A percentile compares a stretch with the other conserved stretches of the same genome.
phyloP scores from a whole-genome alignment of 1,140 invertebrate genomes.

The Papilio dardanus region DNA sequence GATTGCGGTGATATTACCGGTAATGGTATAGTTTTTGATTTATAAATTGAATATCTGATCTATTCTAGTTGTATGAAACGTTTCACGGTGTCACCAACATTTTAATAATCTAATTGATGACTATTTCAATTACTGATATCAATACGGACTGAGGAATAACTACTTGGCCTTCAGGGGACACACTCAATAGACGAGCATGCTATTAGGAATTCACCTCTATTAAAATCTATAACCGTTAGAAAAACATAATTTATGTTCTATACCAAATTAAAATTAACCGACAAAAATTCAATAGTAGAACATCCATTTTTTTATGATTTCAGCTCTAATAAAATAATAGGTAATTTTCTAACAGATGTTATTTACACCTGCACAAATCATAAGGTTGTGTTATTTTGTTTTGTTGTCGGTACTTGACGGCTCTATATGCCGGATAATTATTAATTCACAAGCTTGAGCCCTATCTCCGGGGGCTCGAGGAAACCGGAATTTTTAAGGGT shows the following conservation, averaged over 20 bases:
- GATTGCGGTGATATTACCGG: slow-evolving; percentile 43
- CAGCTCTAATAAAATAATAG: slow-evolving; percentile 25
- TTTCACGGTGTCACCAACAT: background rate
- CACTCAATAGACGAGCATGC: no score
- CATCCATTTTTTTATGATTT: background rate
- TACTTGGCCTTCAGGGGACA: no score
- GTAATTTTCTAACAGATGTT: slow-evolving; percentile 54
- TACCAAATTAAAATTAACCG: no score
- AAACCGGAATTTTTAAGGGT: slow-evolving; percentile 42
- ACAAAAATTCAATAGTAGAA: no score
- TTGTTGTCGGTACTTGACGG: slow-evolving; percentile 43
- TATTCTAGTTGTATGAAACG: background rate
- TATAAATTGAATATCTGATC: slow-evolving; percentile 4
- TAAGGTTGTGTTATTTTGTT: slow-evolving; percentile 48
- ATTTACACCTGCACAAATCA: slow-evolving; percentile 54
- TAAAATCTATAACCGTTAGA: no score
- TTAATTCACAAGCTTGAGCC: slow-evolving; percentile 47
- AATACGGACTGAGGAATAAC: no score
- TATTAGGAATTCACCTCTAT: no score
- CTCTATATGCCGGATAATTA: slow-evolving; percentile 52
- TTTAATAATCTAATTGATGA: background rate
- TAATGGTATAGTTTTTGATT: slow-evolving; percentile 27
- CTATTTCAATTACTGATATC: no score
- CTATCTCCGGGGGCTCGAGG: slow-evolving; percentile 37
- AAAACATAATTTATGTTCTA: no score